Evolutionary conservation across 2,888 invertebrate species (phyloP).

Genomic region (Callimorpha dominula): DNA sequence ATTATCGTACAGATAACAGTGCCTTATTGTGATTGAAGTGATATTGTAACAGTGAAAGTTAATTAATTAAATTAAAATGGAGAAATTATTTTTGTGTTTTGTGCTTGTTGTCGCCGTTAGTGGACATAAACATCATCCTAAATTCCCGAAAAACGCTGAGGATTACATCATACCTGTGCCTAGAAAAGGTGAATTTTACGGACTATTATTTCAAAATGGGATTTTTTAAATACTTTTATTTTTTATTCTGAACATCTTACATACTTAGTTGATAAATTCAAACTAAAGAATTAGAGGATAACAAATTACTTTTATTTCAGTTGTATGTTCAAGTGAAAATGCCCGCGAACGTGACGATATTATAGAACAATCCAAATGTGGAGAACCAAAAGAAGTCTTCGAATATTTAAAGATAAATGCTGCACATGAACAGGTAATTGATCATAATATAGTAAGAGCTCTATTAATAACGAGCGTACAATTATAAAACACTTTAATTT

Average conservation of each 20-base stretch:
- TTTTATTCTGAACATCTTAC: neutral
- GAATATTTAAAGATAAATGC: constrained; percentile 67
- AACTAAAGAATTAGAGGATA: constrained; percentile 7
- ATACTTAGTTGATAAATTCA: neutral
- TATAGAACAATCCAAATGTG: constrained; percentile 76
- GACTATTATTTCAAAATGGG: neutral
- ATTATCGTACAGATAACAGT: constrained; percentile 54
- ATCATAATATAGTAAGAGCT: neutral
- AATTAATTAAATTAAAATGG: constrained; percentile 60
- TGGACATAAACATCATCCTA: constrained; percentile 70
- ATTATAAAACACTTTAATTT: constrained; percentile 15
- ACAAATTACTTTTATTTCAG: constrained; percentile 58
- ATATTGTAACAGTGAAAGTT: constrained; percentile 49
- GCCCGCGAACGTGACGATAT: constrained; percentile 67
- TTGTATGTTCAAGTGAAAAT: constrained; percentile 68
- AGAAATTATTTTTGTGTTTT: constrained; percentile 70
- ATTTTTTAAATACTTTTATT: neutral
- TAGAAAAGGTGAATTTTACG: constrained; percentile 66
- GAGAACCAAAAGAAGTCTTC: constrained; percentile 78
- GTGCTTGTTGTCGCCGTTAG: constrained; percentile 67
- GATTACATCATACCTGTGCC: constrained; percentile 59
- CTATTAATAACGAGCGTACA: neutral
- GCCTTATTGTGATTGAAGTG: constrained; percentile 53
- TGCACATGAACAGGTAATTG: constrained; percentile 72
- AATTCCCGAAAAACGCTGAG: constrained; percentile 64